phyloP scores from a whole-genome alignment of 2,113 vertebrate genomes.

The Poecilia latipinna region DNA sequence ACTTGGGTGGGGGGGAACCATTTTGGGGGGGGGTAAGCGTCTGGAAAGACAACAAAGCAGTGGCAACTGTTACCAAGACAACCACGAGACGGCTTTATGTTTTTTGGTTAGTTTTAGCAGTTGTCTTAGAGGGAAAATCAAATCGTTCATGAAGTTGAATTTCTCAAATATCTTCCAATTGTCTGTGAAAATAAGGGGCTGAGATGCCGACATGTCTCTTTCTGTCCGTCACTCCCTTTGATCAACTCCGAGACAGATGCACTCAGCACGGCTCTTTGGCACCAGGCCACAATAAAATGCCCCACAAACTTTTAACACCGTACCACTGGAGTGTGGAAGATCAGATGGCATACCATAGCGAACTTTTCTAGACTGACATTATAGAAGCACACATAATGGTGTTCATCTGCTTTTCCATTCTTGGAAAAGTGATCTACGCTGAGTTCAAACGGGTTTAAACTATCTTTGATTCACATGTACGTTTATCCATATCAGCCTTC shows the following conservation, averaged over 20 bases:
- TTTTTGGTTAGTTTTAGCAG: slow-evolving; percentile 51
- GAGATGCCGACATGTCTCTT: slow-evolving; percentile 25
- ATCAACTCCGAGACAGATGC: slow-evolving; percentile 44
- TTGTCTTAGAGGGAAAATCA: slow-evolving; percentile 40
- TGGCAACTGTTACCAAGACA: slow-evolving; percentile 59
- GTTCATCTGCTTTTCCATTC: slow-evolving; percentile 22
- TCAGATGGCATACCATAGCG: slow-evolving; percentile 13
- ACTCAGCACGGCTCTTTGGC: slow-evolving; percentile 33
- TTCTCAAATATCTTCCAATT: slow-evolving; percentile 27
- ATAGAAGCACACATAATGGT: slow-evolving; percentile 21
- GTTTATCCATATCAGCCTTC: slow-evolving; percentile 57
- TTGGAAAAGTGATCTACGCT: slow-evolving; percentile 33
- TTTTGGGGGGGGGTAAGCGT: slow-evolving; percentile 32
- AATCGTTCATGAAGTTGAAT: slow-evolving; percentile 37
- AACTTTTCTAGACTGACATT: slow-evolving; percentile 5
- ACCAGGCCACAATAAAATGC: slow-evolving; percentile 25
- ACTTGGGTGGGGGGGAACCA: slow-evolving; percentile 24
- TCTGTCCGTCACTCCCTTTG: background rate
- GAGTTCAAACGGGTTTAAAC: slow-evolving; percentile 42
- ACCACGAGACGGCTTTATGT: slow-evolving; percentile 49
- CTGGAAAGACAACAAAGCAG: slow-evolving; percentile 70
- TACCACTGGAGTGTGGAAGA: slow-evolving; percentile 12
- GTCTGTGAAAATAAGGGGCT: slow-evolving; percentile 40
- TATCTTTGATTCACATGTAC: slow-evolving; percentile 48
- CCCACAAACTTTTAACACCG: slow-evolving; percentile 30